Base-by-base conservation (phyloP, 2,113 vertebrate species). In the Rostratula benghalensis region DNA sequence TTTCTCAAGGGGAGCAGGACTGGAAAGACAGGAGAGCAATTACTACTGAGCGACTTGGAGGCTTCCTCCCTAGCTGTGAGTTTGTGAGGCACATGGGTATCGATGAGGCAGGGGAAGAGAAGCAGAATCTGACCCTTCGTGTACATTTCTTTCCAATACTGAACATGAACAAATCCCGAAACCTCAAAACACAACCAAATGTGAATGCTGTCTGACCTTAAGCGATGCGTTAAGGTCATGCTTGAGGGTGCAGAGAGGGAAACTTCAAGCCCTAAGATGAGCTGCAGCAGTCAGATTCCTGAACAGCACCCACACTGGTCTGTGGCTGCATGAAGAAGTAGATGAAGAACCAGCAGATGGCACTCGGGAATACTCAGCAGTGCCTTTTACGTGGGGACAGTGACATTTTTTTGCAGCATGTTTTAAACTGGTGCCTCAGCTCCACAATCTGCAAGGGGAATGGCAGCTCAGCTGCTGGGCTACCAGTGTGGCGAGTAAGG, bases 321-420 rank as follows among this genome's bases (percentile, higher is more conserved):
- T 51, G 2, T 0, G 15, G 81, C 7, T 31, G 56, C 45, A 31
- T 28, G 20, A 63, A 67, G 54, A 6, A 60, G 69, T 0, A 63
- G 81, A 28, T 39, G 35, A 68, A 57, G 53, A 12, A 51, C 82
- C 76, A 86, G 90, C 90, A 94, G 93, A 82, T 92, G 90, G 81
- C 90, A 89, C 81, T 46, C 6, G 2, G 88, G 48, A 85, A 85
- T 43, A 9, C 2, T 6, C n/a, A 81, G 79, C 61, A 5, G 31
- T 13, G 31, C 10, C 63, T 61, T 4, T 37, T 28, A 3, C 1
- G 13, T 16, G 37, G 63, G 56, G 53, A 53, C 76, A 41, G 5
- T 1, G 30, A 27, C 13, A 6, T 17, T 35, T 81, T 39, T 35
- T 21, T 43, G 33, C 63, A 70, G n/a, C 11, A 1, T 1, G 13